A percentile compares a stretch with the other conserved stretches of the same genome.
Evolutionary conservation across 2,797 vertebrate genomes (phyloP).

Genomic region (Gambusia yucatana): DNA sequence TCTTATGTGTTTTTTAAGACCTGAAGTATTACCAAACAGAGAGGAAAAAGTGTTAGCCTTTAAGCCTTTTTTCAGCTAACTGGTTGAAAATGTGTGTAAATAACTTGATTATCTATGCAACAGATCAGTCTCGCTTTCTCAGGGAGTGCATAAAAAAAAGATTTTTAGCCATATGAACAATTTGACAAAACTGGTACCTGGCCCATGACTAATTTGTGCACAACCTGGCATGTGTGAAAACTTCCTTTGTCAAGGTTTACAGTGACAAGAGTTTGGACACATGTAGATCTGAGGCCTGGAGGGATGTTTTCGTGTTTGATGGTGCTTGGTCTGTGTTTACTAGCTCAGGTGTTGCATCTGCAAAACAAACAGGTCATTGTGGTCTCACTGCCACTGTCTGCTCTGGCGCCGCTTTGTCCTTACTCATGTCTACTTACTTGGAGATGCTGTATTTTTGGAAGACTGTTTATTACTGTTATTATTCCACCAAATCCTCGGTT

Average conservation of each 20-base stretch:
- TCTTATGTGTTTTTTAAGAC: not conserved
- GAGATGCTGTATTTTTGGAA: not conserved
- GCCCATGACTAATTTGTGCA: not conserved
- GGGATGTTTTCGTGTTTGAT: slow-evolving; percentile 37
- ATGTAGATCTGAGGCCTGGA: not conserved
- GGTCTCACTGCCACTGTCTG: slow-evolving; percentile 58
- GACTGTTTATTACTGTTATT: not conserved
- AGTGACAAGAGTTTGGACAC: not conserved
- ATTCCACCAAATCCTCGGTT: slow-evolving; percentile 13
- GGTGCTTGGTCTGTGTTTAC: slow-evolving; percentile 47
- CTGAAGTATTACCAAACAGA: not conserved
- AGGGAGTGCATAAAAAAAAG: not conserved
- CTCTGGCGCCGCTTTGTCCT: slow-evolving; percentile 32
- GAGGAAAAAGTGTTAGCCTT: not conserved
- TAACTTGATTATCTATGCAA: not conserved
- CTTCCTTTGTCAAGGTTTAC: slow-evolving; percentile 20
- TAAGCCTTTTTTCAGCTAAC: not conserved
- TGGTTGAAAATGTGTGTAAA: not conserved
- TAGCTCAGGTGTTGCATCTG: slow-evolving; percentile 72
- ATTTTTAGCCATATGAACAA: not conserved
- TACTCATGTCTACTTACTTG: slow-evolving; percentile 24
- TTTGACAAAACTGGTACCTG: not conserved
- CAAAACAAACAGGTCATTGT: slow-evolving; percentile 66
- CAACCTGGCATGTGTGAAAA: slow-evolving; percentile 6
- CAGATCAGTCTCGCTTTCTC: not conserved